Evolutionary conservation across 2,797 vertebrate genomes (phyloP).

Genomic region (Bovichtus diacanthus): DNA sequence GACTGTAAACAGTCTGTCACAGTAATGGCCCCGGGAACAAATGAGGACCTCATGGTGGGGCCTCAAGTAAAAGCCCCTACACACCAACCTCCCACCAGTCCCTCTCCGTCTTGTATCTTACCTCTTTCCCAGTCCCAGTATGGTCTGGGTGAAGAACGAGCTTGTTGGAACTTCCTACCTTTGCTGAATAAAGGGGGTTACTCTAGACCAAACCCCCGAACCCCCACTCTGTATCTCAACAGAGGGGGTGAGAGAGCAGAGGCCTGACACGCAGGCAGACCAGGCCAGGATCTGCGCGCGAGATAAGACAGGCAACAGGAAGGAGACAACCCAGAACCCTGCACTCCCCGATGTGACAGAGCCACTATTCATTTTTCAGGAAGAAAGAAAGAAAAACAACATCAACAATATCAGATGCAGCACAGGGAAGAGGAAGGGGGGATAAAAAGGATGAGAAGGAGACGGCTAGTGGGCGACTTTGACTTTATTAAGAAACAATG

Average conservation of each 20-base stretch:
- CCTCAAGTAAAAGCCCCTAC: slow-evolving; percentile 58
- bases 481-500: slow-evolving; percentile 59
- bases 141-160: slow-evolving; percentile 42
- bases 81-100: slow-evolving; percentile 6
- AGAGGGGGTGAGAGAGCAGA: slow-evolving; percentile 39
- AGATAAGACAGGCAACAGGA: slow-evolving; percentile 86
- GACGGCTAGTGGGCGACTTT: slow-evolving; percentile 39
- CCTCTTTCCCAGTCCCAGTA: slow-evolving; percentile 17
- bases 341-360: slow-evolving; percentile 73
- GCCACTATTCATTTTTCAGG: slow-evolving; percentile 81
- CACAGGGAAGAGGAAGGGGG: slow-evolving; percentile 28
- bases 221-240: slow-evolving; percentile 34
- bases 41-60: slow-evolving; percentile 79
- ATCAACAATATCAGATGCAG: slow-evolving; percentile 82
- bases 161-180: slow-evolving; percentile 54
- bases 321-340: slow-evolving; percentile 83
- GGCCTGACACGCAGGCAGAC: slow-evolving; percentile 69
- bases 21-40: slow-evolving; percentile 83
- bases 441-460: slow-evolving; percentile 7
- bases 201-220: neutral
- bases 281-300: slow-evolving; percentile 72
- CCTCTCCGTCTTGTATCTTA: slow-evolving; percentile 15
- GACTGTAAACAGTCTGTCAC: slow-evolving; percentile 85
- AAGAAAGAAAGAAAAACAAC: slow-evolving; percentile 82
- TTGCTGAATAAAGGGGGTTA: slow-evolving; percentile 31